These are phyloP conservation scores for Pogonocherus hispidulus DNA, from an alignment of 2,888 invertebrate species.

Conservation along the genomic window DNA sequence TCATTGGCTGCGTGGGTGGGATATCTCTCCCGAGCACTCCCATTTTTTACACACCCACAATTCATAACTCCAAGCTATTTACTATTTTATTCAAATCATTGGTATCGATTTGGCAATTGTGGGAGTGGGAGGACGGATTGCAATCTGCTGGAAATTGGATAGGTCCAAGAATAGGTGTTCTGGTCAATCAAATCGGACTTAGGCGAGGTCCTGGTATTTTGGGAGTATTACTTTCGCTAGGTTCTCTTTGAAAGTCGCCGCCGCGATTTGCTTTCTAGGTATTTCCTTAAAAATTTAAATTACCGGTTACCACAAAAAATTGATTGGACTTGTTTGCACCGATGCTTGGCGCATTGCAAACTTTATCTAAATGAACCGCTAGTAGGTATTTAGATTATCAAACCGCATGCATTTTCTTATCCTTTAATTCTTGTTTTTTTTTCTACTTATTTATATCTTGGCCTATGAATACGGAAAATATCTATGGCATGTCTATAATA, in stretches of 20 bases:
- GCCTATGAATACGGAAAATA: too few relatives aligned
- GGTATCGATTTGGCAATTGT: slow-evolving; percentile 17
- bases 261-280: not conserved
- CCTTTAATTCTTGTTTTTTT: too few relatives aligned
- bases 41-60: slow-evolving; percentile 48
- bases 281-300: not conserved
- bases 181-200: not conserved
- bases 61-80: slow-evolving; percentile 30
- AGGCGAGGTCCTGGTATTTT: not conserved
- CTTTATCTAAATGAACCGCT: too few relatives aligned
- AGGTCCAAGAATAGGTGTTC: not conserved
- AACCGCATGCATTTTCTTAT: too few relatives aligned
- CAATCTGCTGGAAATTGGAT: not conserved
- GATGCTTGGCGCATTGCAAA: too few relatives aligned
- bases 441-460: too few relatives aligned
- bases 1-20: slow-evolving; percentile 64
- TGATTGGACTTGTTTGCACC: too few relatives aligned
- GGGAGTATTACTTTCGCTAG: not conserved
- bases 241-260: not conserved
- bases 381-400: too few relatives aligned
- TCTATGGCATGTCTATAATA: too few relatives aligned
- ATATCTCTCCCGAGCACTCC: slow-evolving; percentile 54
- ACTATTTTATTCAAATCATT: slow-evolving; percentile 35
- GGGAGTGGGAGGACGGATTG: not conserved
- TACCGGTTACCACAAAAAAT: too few relatives aligned